Evolutionary conservation across 1,140 invertebrate species (phyloP).

Genomic region (Pogonus chalceus): DNA sequence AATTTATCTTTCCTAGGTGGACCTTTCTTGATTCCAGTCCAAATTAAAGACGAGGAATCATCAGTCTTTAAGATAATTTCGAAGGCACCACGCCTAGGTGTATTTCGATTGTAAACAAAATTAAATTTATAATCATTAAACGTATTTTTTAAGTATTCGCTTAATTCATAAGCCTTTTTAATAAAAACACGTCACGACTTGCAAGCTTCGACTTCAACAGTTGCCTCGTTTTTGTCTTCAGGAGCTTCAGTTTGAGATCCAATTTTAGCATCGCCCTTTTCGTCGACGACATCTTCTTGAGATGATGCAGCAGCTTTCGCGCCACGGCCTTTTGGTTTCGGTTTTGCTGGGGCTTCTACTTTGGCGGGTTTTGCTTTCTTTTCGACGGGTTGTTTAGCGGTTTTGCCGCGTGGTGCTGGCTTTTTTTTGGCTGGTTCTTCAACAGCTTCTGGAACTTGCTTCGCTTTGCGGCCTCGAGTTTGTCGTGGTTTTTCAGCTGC

Average conservation of each 20-base stretch:
- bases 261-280: neutral
- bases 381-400: neutral
- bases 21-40: constrained; percentile 8
- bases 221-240: neutral
- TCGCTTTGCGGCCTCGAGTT: neutral
- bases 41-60: neutral
- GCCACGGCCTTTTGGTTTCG: neutral
- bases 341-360: neutral
- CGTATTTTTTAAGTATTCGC: neutral
- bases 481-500: neutral
- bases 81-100: neutral
- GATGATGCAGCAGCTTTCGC: neutral
- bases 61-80: constrained; percentile 1
- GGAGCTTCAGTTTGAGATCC: neutral
- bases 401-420: neutral
- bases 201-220: constrained; percentile 4
- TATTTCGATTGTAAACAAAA: neutral
- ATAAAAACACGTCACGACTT: constrained; percentile 7
- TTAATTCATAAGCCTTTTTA: neutral
- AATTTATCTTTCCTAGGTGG: constrained; percentile 5
- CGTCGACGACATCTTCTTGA: neutral
- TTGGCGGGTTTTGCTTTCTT: neutral
- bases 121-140: neutral
- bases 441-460: neutral
- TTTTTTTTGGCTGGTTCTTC: constrained; percentile 1